Base-by-base conservation (phyloP, 2,113 vertebrate species). In the Macaca mulatta region DNA sequence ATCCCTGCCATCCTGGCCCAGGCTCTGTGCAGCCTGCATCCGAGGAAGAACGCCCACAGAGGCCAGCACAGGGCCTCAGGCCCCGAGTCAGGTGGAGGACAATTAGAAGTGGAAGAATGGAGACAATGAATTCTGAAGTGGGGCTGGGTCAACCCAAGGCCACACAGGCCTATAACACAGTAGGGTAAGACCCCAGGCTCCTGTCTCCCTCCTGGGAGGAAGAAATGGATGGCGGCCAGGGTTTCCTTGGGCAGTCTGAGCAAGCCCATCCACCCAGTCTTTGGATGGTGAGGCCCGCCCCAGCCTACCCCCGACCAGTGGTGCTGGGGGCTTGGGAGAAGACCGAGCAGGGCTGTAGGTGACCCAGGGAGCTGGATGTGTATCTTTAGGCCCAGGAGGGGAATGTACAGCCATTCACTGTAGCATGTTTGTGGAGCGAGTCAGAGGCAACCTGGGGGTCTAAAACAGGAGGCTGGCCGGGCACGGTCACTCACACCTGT, bases 361-460 rank as follows among this genome's bases (percentile, higher is more conserved):
- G 64, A 13, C 11, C 40, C n/a, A 18, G 30, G 57, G 48, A 69
- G 23, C 79, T 75, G 45, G 67, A 22, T 23, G 12, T 32, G n/a
- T 13, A 2, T 50, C 35, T 32, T 45, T 13, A 50, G 40, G n/a
- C 9, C 7, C n/a, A 5, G 14, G 40, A 69, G 52, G 43, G 20
- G 6, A 18, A 14, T 6, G 7, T n/a, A 27, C 38, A 20, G 22
- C 27, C 0, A 0, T 35, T 13, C 22, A 10, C n/a, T 59, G 9
- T 7, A 20, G 18, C 52, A 2, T 38, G 25, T 13, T 11, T 55
- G 22, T 40, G 40, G 55, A 27, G 23, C 35, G 22, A 75, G 32
- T 69, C 38, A 16, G 30, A 72, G 43, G 18, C 2, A 8, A n/a
- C 64, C 50, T 5, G 3, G 57, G 10, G 5, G 55, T 52, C 30